Evolutionary conservation across 2,888 invertebrate species (phyloP).

Genomic region (Ophonus ardosiacus): DNA sequence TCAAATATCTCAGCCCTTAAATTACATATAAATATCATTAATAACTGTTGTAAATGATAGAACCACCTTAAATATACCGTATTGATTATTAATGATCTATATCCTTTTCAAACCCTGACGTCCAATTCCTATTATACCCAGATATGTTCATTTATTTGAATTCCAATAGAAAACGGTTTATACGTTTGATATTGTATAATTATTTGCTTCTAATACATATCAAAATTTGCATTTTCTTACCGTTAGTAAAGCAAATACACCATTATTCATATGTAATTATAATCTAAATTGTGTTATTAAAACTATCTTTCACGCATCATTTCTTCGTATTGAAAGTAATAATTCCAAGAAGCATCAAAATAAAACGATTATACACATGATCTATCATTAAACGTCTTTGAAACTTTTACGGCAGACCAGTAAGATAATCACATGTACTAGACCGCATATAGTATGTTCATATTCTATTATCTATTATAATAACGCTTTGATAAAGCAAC

Average conservation of each 20-base stretch:
- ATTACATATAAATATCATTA: too few species aligned
- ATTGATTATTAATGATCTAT: too few species aligned
- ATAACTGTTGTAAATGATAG: too few species aligned
- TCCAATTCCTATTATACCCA: too few species aligned
- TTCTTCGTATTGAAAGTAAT: conserved; percentile 21
- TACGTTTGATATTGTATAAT: background rate
- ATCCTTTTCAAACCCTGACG: too few species aligned
- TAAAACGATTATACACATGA: conserved; percentile 7
- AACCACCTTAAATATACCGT: too few species aligned
- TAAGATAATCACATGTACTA: conserved; percentile 10
- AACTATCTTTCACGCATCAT: conserved; percentile 12
- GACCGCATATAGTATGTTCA: background rate
- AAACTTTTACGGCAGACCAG: background rate
- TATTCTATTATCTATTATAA: conserved; percentile 34
- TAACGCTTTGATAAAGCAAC: conserved; percentile 28
- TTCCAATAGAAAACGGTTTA: background rate
- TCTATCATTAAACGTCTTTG: conserved; percentile 18
- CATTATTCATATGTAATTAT: background rate
- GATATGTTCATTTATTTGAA: background rate
- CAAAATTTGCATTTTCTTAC: background rate
- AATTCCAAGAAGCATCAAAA: background rate
- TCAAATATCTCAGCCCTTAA: too few species aligned
- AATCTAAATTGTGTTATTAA: background rate
- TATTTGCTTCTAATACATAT: background rate
- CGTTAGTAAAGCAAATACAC: background rate